Conservation (phyloP, 2,797 vertebrate species). For the Picus viridis region DNA sequence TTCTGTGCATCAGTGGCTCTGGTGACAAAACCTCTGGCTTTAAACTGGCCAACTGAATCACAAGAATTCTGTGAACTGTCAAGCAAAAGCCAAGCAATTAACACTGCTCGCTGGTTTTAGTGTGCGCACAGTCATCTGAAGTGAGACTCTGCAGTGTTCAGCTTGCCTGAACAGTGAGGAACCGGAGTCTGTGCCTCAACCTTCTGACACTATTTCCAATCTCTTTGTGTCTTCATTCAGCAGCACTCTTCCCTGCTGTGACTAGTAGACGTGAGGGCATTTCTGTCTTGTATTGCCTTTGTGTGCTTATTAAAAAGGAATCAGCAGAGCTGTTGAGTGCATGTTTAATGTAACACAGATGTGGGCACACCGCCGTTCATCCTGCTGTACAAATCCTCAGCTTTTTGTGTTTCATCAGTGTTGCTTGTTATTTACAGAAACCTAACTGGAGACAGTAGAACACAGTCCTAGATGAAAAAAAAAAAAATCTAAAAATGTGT, state of each 20-base stretch:
- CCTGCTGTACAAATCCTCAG: constrained; percentile 77
- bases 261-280: constrained; percentile 67
- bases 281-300: constrained; percentile 70
- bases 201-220: not conserved
- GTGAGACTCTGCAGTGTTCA: not conserved
- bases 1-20: not conserved
- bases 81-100: not conserved
- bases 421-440: constrained; percentile 83
- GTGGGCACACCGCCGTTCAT: constrained; percentile 70
- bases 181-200: not conserved
- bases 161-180: not conserved
- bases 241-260: constrained; percentile 60
- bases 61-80: not conserved
- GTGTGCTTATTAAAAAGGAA: constrained; percentile 79
- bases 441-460: constrained; percentile 78
- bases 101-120: not conserved
- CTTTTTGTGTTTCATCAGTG: constrained; percentile 77
- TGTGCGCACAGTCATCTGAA: not conserved
- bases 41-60: not conserved
- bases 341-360: constrained; percentile 81
- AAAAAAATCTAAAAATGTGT: constrained; percentile 51
- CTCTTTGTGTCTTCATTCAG: constrained; percentile 55
- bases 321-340: constrained; percentile 76
- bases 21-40: not conserved
- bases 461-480: constrained; percentile 75